phyloP scores from a whole-genome alignment of 2,113 vertebrate species.

The Phoxinus phoxinus region DNA sequence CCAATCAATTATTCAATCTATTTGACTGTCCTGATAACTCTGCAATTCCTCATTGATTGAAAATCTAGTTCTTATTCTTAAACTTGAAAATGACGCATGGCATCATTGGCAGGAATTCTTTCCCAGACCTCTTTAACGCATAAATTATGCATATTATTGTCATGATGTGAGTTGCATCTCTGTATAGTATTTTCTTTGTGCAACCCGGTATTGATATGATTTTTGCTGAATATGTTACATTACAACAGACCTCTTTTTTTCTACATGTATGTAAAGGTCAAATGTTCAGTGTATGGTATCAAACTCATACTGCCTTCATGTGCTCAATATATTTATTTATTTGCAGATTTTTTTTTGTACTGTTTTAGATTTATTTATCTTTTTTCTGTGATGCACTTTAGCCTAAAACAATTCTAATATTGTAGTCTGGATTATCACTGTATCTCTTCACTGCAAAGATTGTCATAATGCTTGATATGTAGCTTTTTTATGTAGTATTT shows the following conservation, averaged over 20 bases:
- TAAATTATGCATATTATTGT: not conserved
- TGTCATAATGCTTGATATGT: slow-evolving; percentile 53
- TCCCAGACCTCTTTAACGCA: slow-evolving; percentile 11
- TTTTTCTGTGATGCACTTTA: slow-evolving; percentile 35
- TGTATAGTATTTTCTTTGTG: not conserved
- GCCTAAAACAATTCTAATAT: slow-evolving; percentile 24
- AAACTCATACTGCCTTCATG: slow-evolving; percentile 54
- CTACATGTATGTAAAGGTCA: not conserved
- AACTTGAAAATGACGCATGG: not conserved
- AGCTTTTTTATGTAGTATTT: slow-evolving; percentile 52
- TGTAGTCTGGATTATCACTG: slow-evolving; percentile 42
- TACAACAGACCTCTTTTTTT: not conserved
- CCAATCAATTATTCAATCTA: not conserved
- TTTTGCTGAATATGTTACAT: slow-evolving; percentile 21
- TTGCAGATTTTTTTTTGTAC: not conserved
- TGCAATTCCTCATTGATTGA: not conserved
- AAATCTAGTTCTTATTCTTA: not conserved
- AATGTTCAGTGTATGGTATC: not conserved
- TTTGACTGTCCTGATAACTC: not conserved
- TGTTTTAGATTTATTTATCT: slow-evolving; percentile 1
- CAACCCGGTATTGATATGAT: slow-evolving; percentile 1
- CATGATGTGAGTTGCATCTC: slow-evolving; percentile 9
- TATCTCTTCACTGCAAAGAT: slow-evolving; percentile 38
- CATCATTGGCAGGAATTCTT: not conserved
- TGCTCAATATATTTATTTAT: slow-evolving; percentile 23